Conservation (phyloP, 2,797 vertebrate genomes). For the Melanotaenia pygmaea region DNA sequence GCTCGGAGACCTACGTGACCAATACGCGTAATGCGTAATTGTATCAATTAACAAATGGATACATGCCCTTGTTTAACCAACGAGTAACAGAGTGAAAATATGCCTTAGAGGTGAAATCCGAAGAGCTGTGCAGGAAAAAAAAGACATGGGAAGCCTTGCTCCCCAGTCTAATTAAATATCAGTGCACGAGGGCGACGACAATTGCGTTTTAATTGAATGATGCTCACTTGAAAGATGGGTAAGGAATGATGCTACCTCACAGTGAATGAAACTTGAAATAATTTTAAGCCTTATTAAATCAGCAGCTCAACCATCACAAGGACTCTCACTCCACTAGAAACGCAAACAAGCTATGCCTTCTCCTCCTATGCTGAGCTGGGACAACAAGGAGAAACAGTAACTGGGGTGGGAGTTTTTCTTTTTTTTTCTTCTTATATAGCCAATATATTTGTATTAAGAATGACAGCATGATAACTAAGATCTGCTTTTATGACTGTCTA, state of each 20-base stretch:
- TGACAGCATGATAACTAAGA: constrained; percentile 61
- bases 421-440: constrained; percentile 24
- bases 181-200: constrained; percentile 74
- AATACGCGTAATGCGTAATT: constrained; percentile 87
- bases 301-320: constrained; percentile 63
- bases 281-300: constrained; percentile 78
- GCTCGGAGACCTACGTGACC: constrained; percentile 86
- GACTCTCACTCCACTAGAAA: constrained; percentile 46
- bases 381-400: neutral
- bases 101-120: constrained; percentile 82
- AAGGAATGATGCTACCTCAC: constrained; percentile 70
- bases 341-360: constrained; percentile 56
- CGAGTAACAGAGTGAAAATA: constrained; percentile 79
- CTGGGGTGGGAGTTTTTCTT: constrained; percentile 19
- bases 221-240: constrained; percentile 75
- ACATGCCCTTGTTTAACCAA: constrained; percentile 88
- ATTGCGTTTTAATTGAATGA: constrained; percentile 85
- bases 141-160: constrained; percentile 73
- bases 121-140: constrained; percentile 66
- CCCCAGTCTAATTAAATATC: constrained; percentile 82
- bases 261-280: constrained; percentile 74
- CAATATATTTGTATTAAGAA: constrained; percentile 52
- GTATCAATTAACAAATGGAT: constrained; percentile 92
- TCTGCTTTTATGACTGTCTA: constrained; percentile 45
- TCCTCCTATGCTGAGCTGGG: constrained; percentile 44